Base-by-base conservation (phyloP, 1,140 invertebrate species). In the Nomia melanderi region DNA sequence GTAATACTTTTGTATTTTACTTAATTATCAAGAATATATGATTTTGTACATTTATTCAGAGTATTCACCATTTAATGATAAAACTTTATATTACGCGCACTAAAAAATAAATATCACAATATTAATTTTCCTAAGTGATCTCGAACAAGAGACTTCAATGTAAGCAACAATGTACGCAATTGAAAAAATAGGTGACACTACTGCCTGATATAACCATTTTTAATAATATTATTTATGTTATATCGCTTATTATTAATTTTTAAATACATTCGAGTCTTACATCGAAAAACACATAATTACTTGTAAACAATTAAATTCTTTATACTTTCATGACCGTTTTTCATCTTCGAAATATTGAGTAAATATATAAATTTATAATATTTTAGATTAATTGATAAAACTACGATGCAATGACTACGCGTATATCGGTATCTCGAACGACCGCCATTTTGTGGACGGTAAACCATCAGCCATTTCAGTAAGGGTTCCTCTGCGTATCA, bases 371-470 rank as follows among this genome's bases (percentile, higher is more conserved):
- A n/a, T n/a, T 0, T 17, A 17, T 5, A 44, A 17, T 44, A 17
- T 17, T 17, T 5, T 14, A 1, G 5, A 44, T 14, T 36, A n/a
- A 31, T 27, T 2, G 12, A 25, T 25, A 2, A 17, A 65, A 17
- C 9, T 31, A 14, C 14, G 11, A 33, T 1, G 44, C 27, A 1
- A 23, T 75, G 39, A 75, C 36, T 23, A 0, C 39, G 33, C 36
- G 39, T 5, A 31, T 20, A 57, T 77, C 9, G 2, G 2, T 44
- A 17, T 44, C 41, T 44, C 41, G 41, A 44, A 44, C 14, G 12
- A 17, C 27, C 29, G 33, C 54, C 66, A 77, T 77, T 54, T 77
- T 70, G 57, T 60, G 60, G 1, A 6, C 3, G 14, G 11, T 2
- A 11, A 36, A 36, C 9, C 11, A 14, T 17, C 33, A 12, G 25